Evolutionary conservation across 2,797 vertebrate species (phyloP).

Genomic region (Orestias chungarensis): DNA sequence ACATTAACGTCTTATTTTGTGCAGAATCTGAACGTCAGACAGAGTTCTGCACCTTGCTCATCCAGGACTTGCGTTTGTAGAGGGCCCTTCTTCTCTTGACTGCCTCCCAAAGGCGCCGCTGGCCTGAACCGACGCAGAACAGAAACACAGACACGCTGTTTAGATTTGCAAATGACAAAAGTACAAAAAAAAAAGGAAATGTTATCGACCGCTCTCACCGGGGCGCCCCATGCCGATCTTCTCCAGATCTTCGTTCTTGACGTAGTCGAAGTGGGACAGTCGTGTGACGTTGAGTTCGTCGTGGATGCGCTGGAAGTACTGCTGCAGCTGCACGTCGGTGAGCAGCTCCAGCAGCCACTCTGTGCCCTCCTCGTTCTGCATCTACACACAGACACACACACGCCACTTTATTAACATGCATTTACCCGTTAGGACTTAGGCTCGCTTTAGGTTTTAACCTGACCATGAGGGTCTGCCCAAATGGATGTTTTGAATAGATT

Average conservation of each 20-base stretch:
- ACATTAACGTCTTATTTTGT: no score
- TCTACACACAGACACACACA: conserved; percentile 85
- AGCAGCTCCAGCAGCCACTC: conserved; percentile 95
- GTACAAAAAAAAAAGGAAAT: neutral
- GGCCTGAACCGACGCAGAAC: conserved; percentile 78
- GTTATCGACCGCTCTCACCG: conserved; percentile 60
- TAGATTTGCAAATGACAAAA: neutral
- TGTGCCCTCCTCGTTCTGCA: conserved; percentile 95
- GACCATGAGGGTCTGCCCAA: neutral
- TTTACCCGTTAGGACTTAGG: neutral
- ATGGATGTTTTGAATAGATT: neutral
- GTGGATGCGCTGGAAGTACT: conserved; percentile 92
- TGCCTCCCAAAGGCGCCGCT: conserved; percentile 95
- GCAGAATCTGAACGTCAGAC: neutral
- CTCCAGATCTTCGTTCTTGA: conserved; percentile 98
- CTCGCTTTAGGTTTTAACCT: neutral
- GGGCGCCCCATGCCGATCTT: conserved; percentile 99
- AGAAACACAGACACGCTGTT: neutral
- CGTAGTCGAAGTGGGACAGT: conserved; percentile 96
- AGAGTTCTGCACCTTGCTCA: conserved; percentile 89
- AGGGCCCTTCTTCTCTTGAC: conserved; percentile 94
- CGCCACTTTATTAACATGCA: neutral
- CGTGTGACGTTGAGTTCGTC: conserved; percentile 97
- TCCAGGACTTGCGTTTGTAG: conserved; percentile 97
- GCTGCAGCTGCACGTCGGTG: conserved; percentile 94